Evolutionary conservation across 2,797 vertebrate genomes (phyloP).

Genomic region (Cuculus canorus): DNA sequence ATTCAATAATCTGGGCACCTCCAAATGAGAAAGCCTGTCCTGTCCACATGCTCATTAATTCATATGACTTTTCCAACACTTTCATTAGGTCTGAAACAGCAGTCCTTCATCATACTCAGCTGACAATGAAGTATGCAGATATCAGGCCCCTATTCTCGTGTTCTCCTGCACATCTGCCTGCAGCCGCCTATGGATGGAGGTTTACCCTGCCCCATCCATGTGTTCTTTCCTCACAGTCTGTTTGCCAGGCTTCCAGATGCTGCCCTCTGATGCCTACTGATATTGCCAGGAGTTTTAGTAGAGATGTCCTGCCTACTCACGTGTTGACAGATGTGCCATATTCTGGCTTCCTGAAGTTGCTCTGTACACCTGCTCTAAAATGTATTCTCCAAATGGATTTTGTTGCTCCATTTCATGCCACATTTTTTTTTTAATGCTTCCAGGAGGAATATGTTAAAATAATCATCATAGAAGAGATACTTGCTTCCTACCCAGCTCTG

Average conservation of each 20-base stretch:
- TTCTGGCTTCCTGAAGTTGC: not conserved
- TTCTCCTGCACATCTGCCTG: not conserved
- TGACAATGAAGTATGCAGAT: not conserved
- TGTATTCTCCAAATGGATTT: conserved; percentile 36
- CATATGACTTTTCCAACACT: not conserved
- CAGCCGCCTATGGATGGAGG: not conserved
- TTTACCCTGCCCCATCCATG: not conserved
- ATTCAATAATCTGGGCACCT: not conserved
- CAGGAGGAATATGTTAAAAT: conserved; percentile 63
- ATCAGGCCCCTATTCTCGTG: not conserved
- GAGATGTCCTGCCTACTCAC: not conserved
- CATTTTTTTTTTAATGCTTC: conserved; percentile 15
- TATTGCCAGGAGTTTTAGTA: not conserved
- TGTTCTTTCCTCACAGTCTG: not conserved
- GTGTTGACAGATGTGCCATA: not conserved
- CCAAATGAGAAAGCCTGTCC: not conserved
- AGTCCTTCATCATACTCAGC: not conserved
- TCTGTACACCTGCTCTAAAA: conserved; percentile 63
- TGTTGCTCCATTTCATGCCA: conserved; percentile 7
- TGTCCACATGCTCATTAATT: not conserved
- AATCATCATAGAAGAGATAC: conserved; percentile 63
- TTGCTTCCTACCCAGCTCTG: conserved; percentile 42
- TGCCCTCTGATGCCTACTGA: not conserved
- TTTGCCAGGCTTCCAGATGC: not conserved
- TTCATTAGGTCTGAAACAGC: not conserved